Base-by-base conservation (phyloP, 2,113 vertebrate genomes). In the Salvator merianae region DNA sequence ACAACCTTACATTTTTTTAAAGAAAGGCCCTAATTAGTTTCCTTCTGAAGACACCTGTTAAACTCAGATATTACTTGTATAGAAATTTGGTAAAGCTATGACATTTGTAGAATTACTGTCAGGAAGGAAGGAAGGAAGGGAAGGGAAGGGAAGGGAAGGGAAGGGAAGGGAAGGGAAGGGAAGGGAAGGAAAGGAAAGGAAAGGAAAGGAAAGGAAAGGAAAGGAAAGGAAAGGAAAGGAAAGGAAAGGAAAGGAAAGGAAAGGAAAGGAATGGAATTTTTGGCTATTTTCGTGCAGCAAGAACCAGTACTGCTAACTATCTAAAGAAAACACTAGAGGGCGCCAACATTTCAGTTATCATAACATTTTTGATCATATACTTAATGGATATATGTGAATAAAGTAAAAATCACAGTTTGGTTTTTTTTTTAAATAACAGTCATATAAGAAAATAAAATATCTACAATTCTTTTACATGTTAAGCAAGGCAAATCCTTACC, bases 251-350 rank as follows among this genome's bases (percentile, higher is more conserved):
- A 50, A 12, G 47, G 12, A 12, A 50, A 12, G 12, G 12, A 50
- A 6, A 50, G 12, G 47, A 6, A 50, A 50, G 12, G 47, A 50
- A n/a, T n/a, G n/a, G n/a, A n/a, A n/a, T n/a, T n/a, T n/a, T 9
- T 47, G 43, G 10, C 43, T 47, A 47, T 47, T 47, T 47, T 36
- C 47, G 24, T 55, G 38, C 66, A 79, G 82, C 70, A 79, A 28
- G 68, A 32, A 40, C 43, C 26, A 62, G 2, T 62, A 30, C 88
- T n/a, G n/a, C n/a, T 89, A 40, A 30, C 22, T 62, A 16, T 62
- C 62, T 55, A 59, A 24, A 6, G 77, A 84, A 90, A 85, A 76
- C 89, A 0, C 43, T n/a, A 90, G 93, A 90, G 91, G 92, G 91
- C 93, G 82, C 88, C 63, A 87, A 82, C 76, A 71, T 80, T 86